phyloP scores from a whole-genome alignment of 1,140 invertebrate genomes.

The Tetragonula clypearis region DNA sequence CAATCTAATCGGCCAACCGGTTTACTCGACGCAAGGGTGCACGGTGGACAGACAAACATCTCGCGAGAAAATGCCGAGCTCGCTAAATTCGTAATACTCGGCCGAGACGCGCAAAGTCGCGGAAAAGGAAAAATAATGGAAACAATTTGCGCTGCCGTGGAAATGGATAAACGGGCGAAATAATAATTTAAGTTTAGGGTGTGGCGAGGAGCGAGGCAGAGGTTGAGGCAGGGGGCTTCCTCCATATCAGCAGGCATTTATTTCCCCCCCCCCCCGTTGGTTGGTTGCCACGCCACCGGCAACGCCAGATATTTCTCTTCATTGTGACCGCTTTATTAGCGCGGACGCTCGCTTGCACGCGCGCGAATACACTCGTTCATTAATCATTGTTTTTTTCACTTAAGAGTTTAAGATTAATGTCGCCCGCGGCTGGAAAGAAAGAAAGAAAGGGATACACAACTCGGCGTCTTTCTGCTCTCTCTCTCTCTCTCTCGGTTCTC shows the following conservation, averaged over 20 bases:
- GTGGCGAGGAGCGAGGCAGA: background rate
- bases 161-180: slow-evolving; percentile 22
- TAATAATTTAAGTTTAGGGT: slow-evolving; percentile 41
- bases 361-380: slow-evolving; percentile 23
- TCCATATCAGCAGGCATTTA: slow-evolving; percentile 38
- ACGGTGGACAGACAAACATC: too few species aligned
- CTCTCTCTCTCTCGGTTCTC: slow-evolving; percentile 1
- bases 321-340: slow-evolving; percentile 65
- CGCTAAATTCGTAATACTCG: too few species aligned
- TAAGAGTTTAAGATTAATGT: slow-evolving; percentile 62
- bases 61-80: too few species aligned
- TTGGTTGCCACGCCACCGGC: slow-evolving; percentile 18
- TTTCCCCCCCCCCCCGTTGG: background rate
- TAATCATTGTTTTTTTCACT: slow-evolving; percentile 66
- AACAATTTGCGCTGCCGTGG: background rate
- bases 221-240: background rate
- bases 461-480: background rate
- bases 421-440: background rate
- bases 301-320: slow-evolving; percentile 61
- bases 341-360: slow-evolving; percentile 46
- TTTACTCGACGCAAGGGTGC: too few species aligned
- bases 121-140: background rate
- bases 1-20: too few species aligned
- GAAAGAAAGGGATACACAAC: slow-evolving; percentile 25
- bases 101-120: too few species aligned